Conservation (phyloP, 2,888 invertebrate genomes). For the Apotomis capreana region DNA sequence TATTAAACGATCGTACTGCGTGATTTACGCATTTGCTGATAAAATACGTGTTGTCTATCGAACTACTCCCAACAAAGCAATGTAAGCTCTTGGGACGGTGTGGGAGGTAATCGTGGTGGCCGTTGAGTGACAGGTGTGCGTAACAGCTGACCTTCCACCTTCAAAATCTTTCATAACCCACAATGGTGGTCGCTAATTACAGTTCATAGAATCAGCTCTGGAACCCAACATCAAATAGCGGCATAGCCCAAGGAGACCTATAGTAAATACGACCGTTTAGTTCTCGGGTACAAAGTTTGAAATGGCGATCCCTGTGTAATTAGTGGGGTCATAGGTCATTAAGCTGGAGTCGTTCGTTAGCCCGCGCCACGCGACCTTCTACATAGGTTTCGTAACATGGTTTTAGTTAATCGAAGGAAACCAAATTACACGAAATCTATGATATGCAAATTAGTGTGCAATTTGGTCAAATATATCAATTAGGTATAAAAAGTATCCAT, state of each 20-base stretch:
- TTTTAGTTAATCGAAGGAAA: constrained; percentile 43
- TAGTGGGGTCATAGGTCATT: constrained; percentile 36
- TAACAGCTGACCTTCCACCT: constrained; percentile 28
- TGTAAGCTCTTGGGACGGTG: background rate
- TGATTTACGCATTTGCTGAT: no score
- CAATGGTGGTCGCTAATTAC: constrained; percentile 27
- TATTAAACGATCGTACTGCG: no score
- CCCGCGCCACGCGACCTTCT: constrained; percentile 50
- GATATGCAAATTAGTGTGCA: constrained; percentile 2
- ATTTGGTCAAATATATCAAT: background rate
- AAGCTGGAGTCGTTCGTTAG: constrained; percentile 27
- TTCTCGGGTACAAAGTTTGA: background rate
- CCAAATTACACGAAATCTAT: background rate
- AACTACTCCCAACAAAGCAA: background rate
- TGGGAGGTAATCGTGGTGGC: constrained; percentile 5
- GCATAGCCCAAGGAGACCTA: background rate
- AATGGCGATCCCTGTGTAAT: constrained; percentile 31
- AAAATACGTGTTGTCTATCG: background rate
- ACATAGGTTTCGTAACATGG: constrained; percentile 50
- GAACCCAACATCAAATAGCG: background rate
- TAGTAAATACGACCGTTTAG: background rate
- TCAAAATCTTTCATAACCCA: constrained; percentile 35
- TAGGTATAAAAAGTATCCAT: background rate
- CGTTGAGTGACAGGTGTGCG: constrained; percentile 5
- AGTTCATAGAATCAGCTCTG: constrained; percentile 18